Percentiles rank a stretch among this genome's conserved stretches.
These are phyloP conservation scores for Prionailurus viverrinus DNA, from an alignment of 2,113 vertebrate species.

Conservation along the genomic window DNA sequence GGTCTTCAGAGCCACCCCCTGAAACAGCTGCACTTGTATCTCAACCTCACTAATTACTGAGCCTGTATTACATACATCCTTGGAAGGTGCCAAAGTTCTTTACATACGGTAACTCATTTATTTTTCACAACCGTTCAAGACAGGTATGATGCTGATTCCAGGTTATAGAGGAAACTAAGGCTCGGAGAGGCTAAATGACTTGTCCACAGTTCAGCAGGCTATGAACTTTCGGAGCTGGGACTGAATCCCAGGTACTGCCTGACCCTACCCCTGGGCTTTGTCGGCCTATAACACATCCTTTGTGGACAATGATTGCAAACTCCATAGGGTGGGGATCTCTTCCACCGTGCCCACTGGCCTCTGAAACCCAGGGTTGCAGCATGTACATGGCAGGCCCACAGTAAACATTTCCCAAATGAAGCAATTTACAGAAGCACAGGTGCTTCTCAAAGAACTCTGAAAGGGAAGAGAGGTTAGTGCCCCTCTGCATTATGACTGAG, in stretches of 20 bases:
- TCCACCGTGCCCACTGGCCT: neutral
- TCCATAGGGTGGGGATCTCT: neutral
- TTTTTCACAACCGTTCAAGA: neutral
- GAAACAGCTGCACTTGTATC: neutral
- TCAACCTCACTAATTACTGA: neutral
- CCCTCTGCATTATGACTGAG: neutral
- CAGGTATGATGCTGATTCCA: neutral
- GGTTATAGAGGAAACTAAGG: neutral
- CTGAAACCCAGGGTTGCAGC: neutral
- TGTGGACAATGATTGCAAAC: neutral
- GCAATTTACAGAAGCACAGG: neutral
- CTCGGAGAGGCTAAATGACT: neutral
- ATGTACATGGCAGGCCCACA: neutral
- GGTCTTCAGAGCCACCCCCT: neutral
- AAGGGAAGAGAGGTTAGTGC: neutral
- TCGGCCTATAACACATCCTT: neutral
- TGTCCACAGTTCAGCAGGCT: neutral
- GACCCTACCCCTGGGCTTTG: neutral
- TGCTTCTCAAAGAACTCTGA: conserved; percentile 26
- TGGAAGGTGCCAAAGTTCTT: neutral
- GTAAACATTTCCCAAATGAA: neutral
- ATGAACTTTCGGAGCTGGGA: neutral
- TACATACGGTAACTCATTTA: neutral
- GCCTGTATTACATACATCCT: neutral
- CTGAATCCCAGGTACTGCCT: neutral